These are phyloP conservation scores for Cettia cetti DNA, from an alignment of 2,113 vertebrate genomes.

Conservation along the genomic window DNA sequence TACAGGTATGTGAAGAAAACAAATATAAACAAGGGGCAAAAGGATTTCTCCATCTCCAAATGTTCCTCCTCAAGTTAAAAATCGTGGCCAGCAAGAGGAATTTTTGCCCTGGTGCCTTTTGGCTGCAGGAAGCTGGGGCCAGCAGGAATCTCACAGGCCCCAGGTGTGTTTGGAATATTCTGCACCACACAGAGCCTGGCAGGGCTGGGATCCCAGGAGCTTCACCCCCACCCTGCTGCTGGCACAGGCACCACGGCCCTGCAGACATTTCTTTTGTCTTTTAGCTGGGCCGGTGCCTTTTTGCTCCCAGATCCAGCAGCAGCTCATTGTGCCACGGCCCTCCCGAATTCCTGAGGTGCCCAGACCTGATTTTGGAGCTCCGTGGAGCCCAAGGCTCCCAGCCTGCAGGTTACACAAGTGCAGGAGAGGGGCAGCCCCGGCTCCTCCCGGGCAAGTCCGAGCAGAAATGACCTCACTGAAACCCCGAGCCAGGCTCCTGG, in stretches of 20 bases:
- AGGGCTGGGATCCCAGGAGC: background rate
- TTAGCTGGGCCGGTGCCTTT: background rate
- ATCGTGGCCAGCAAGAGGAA: background rate
- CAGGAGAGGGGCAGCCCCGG: background rate
- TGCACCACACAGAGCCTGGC: background rate
- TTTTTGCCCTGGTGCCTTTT: background rate
- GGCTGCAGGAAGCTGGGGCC: background rate
- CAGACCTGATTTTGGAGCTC: background rate
- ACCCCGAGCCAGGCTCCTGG: background rate
- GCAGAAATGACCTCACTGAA: background rate
- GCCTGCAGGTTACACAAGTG: too few species aligned
- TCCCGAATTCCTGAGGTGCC: background rate
- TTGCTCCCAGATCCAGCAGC: background rate
- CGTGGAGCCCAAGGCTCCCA: background rate
- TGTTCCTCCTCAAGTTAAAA: background rate
- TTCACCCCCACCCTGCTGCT: background rate
- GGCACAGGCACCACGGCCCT: background rate
- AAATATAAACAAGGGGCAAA: background rate
- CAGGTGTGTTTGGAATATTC: background rate
- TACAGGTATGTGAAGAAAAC: background rate
- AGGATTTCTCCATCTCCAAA: background rate
- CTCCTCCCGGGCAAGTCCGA: background rate
- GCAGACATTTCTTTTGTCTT: background rate
- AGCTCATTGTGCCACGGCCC: background rate
- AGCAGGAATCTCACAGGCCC: background rate